A percentile compares a stretch with the other conserved stretches of the same genome.
Evolutionary conservation across 2,113 vertebrate species (phyloP).

Genomic region (Dolichallabes microphthalmus): DNA sequence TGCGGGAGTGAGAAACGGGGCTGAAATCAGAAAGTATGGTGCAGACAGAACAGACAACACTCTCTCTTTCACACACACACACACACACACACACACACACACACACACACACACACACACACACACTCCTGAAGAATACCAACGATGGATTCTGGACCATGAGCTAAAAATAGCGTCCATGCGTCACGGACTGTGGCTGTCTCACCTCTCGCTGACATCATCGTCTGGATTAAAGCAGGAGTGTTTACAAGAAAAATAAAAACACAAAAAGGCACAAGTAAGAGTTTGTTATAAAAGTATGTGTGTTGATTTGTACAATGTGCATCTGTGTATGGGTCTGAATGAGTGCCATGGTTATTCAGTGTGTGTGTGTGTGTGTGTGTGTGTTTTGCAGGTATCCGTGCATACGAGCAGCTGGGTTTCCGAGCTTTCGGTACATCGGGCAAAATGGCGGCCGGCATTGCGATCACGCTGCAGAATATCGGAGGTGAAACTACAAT

Average conservation of each 20-base stretch:
- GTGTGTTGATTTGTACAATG: background rate
- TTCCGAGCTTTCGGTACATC: conserved; percentile 53
- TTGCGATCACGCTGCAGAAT: conserved; percentile 55
- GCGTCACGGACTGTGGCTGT: conserved; percentile 33
- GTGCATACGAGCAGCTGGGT: conserved; percentile 82
- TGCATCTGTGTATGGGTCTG: background rate
- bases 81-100: background rate
- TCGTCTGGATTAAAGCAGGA: background rate
- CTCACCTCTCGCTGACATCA: conserved; percentile 11
- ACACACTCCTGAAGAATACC: background rate
- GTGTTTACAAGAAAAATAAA: background rate
- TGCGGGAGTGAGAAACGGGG: background rate
- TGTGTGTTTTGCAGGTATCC: conserved; percentile 66
- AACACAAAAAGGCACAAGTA: background rate
- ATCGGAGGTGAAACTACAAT: conserved; percentile 49
- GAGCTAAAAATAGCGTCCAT: conserved; percentile 40
- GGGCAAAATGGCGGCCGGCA: conserved; percentile 55
- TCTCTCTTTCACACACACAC: background rate
- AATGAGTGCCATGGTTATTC: background rate
- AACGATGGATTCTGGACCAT: conserved; percentile 19
- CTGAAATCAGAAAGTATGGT: background rate
- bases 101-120: background rate
- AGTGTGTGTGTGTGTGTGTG: conserved; percentile 6
- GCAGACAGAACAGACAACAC: conserved; percentile 12
- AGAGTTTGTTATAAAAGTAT: background rate